Base-by-base conservation (phyloP, 1,140 invertebrate species). In the Ceratosolen solmsi region DNA sequence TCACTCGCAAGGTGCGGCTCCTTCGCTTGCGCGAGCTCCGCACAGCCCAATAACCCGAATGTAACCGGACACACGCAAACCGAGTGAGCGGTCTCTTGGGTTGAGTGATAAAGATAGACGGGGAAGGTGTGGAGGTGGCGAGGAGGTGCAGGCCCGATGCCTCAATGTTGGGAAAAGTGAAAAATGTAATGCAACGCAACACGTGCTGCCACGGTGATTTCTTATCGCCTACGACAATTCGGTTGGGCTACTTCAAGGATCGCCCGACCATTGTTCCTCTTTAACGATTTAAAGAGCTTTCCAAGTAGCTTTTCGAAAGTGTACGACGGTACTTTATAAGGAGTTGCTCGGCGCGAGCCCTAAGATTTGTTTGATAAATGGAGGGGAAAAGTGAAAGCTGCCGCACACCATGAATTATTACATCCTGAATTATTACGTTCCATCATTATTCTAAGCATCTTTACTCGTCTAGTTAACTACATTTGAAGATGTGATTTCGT, bases 1-100 rank as follows among this genome's bases (percentile, higher is more conserved):
- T 80, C 84, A 79, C 83, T 82, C 65, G 82, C 83, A 85, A 87
- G 85, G 84, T 85, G 84, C 84, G 83, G 84, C 83, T 74, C 70
- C 58, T 54, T 49, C 33, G 33, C 17, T 68, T 38, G 41, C 41
- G 51, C 46, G 78, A 70, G 63, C 38, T 70, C 36, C 30, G 65
- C 80, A 86, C 84, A 86, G 84, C 86, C 86, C 85, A 86, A 86
- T 87, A 86, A 87, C 86, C 86, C 85, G 85, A 85, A 87, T 86
- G 84, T 84, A 87, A 87, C 86, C 86, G 86, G 86, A 87, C 84
- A 84, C 84, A 85, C 80, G 78, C 76, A 77, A 76, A 79, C 82
- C 54, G 36, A 68, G 80, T 81, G 80, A 81, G 63, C 80, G 80
- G 73, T n/a, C 25, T 27, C 49, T 36, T n/a, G 20, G 2, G 27